Conservation (phyloP, 2,113 vertebrate genomes). For the Notothenia rossii region DNA sequence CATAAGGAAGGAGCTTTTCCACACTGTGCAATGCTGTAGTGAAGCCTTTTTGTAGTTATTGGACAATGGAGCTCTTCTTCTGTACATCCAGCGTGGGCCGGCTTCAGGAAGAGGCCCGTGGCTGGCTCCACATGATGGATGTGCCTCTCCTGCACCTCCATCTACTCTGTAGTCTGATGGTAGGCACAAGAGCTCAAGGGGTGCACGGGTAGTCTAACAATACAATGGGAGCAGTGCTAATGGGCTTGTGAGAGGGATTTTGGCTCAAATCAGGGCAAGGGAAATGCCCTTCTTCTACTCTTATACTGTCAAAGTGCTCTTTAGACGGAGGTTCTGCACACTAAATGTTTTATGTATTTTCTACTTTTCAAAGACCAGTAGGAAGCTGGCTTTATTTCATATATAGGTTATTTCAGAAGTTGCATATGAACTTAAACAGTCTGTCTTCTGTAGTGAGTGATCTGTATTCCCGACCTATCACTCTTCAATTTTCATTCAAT, state of each 20-base stretch:
- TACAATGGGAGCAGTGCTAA: slow-evolving; percentile 44
- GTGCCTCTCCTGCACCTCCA: slow-evolving; percentile 29
- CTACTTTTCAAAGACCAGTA: slow-evolving; percentile 12
- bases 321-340: slow-evolving; percentile 8
- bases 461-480: slow-evolving; percentile 40
- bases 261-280: slow-evolving; percentile 35
- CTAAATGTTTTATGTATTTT: neutral
- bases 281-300: neutral
- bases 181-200: slow-evolving; percentile 21
- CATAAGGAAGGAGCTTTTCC: neutral
- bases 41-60: neutral
- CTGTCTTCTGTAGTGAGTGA: slow-evolving; percentile 38
- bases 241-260: slow-evolving; percentile 15
- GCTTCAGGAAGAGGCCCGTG: slow-evolving; percentile 7
- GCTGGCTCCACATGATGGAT: slow-evolving; percentile 45
- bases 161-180: slow-evolving; percentile 28
- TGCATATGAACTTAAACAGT: neutral
- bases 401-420: neutral
- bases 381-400: slow-evolving; percentile 4
- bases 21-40: neutral
- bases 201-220: slow-evolving; percentile 20
- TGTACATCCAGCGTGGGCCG: neutral
- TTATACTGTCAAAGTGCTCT: slow-evolving; percentile 13
- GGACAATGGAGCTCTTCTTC: neutral
- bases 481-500: slow-evolving; percentile 29